phyloP scores from a whole-genome alignment of 2,113 vertebrate genomes.

The Nothobranchius furzeri region DNA sequence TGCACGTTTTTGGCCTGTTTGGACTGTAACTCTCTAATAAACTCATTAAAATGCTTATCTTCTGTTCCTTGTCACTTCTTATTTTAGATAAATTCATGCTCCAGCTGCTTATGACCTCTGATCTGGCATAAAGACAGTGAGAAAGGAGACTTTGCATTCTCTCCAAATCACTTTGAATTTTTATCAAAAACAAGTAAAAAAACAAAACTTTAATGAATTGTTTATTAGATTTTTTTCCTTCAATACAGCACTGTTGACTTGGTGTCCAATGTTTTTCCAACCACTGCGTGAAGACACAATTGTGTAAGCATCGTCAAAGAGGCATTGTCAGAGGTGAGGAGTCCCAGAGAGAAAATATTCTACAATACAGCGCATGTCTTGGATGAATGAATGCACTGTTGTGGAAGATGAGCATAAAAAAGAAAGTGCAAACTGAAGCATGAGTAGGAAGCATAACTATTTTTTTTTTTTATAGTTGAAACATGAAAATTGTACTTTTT shows the following conservation, averaged over 20 bases:
- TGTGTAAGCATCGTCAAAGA: slow-evolving; percentile 30
- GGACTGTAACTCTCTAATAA: too few relatives aligned
- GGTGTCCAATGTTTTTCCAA: slow-evolving; percentile 26
- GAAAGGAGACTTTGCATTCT: too few relatives aligned
- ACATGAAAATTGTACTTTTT: too few relatives aligned
- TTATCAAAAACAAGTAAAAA: too few relatives aligned
- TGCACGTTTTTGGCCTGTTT: neutral
- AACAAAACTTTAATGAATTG: slow-evolving; percentile 4
- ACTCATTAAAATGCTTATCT: too few relatives aligned
- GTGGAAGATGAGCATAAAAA: slow-evolving; percentile 7
- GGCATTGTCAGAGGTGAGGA: slow-evolving; percentile 28
- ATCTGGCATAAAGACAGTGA: too few relatives aligned
- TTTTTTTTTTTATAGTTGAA: neutral
- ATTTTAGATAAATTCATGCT: too few relatives aligned
- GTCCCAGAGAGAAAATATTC: slow-evolving; percentile 28
- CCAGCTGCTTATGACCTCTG: too few relatives aligned
- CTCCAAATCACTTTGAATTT: too few relatives aligned
- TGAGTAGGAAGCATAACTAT: neutral
- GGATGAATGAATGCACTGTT: slow-evolving; percentile 22
- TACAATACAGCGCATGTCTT: slow-evolving; percentile 24
- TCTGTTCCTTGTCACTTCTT: too few relatives aligned
- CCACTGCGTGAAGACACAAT: slow-evolving; percentile 10
- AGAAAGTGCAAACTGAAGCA: neutral
- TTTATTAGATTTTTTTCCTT: slow-evolving; percentile 32
- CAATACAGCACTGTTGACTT: slow-evolving; percentile 53